Evolutionary conservation across 1,140 invertebrate species (phyloP).

Genomic region (Leptonema lineaticorne): DNA sequence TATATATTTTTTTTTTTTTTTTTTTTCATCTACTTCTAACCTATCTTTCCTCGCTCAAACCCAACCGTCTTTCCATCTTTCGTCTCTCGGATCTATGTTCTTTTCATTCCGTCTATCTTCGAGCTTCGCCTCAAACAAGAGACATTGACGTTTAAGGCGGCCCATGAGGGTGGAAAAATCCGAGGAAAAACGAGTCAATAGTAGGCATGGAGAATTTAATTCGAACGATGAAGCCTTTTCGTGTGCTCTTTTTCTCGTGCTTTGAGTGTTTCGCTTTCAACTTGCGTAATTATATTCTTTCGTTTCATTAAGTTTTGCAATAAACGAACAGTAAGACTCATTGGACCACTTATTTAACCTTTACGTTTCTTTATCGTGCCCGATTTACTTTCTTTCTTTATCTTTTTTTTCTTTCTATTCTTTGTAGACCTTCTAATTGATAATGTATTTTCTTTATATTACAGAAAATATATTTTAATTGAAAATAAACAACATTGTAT

Average conservation of each 20-base stretch:
- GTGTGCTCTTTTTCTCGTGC: not conserved
- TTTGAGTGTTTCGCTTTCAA: conserved; percentile 13
- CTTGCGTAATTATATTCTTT: conserved; percentile 18
- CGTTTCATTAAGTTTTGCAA: conserved; percentile 19
- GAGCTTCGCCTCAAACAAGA: not conserved
- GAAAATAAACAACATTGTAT: too few species aligned
- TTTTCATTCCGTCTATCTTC: not conserved
- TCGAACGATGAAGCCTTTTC: not conserved
- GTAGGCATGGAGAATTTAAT: not conserved
- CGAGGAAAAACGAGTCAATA: not conserved
- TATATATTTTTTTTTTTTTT: not conserved
- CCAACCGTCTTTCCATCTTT: not conserved
- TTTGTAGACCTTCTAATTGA: not conserved
- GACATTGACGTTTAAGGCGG: not conserved
- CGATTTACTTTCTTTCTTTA: too few species aligned
- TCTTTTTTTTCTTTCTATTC: not conserved
- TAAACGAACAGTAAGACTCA: not conserved
- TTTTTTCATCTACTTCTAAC: not conserved
- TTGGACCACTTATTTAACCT: not conserved
- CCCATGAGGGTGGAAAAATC: not conserved
- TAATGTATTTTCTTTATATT: too few species aligned
- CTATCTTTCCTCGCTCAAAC: not conserved
- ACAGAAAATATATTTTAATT: too few species aligned
- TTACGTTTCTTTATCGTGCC: too few species aligned
- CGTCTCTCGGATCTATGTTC: not conserved